A percentile compares a stretch with the other conserved stretches of the same genome.
These are phyloP conservation scores for Atherinosoma microstoma DNA, from an alignment of 2,797 vertebrate species.

Conservation along the genomic window DNA sequence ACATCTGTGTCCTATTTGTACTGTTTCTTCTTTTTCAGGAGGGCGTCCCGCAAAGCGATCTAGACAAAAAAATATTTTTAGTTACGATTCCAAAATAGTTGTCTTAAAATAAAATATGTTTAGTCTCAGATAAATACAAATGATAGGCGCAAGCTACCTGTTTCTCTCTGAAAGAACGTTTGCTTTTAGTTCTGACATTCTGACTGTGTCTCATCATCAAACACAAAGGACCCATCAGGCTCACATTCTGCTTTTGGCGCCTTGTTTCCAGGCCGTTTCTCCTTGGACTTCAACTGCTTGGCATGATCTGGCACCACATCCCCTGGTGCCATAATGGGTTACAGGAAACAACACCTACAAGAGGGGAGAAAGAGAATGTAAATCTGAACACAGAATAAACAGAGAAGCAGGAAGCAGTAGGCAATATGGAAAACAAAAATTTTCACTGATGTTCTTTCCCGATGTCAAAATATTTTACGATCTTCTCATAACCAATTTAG, in stretches of 20 bases:
- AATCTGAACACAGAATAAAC: neutral
- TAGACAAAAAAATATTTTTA: conserved; percentile 55
- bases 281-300: conserved; percentile 86
- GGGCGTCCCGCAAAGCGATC: conserved; percentile 91
- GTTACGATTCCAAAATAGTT: neutral
- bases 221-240: conserved; percentile 89
- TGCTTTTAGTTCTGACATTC: conserved; percentile 89
- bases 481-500: neutral
- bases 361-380: neutral
- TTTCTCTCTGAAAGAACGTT: conserved; percentile 96
- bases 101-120: neutral
- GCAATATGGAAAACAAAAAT: neutral
- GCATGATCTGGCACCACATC: conserved; percentile 87
- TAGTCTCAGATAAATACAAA: neutral
- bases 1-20: conserved; percentile 77
- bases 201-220: conserved; percentile 97
- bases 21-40: conserved; percentile 90
- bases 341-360: conserved; percentile 71
- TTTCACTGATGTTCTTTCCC: neutral
- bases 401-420: neutral
- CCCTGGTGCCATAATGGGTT: conserved; percentile 90
- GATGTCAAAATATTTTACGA: neutral
- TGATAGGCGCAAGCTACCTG: conserved; percentile 81
- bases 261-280: conserved; percentile 79
- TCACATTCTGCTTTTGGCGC: conserved; percentile 81